Conservation (phyloP, 1,140 invertebrate genomes). For the Zaprionus capensis region DNA sequence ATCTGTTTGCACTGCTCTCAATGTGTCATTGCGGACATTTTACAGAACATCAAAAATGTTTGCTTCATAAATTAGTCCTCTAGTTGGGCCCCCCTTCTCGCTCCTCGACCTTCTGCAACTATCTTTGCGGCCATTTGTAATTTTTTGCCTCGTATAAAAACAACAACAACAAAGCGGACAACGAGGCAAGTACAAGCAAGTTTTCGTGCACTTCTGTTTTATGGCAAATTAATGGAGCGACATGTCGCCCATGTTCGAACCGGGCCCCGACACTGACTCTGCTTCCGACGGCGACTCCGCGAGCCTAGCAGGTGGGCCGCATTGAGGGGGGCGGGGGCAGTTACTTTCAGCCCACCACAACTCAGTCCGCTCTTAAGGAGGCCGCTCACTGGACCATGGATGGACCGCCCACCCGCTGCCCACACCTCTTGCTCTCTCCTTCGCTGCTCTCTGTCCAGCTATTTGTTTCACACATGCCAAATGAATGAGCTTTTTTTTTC, state of each 20-base stretch:
- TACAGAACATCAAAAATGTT: constrained; percentile 74
- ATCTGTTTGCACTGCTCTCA: constrained; percentile 33
- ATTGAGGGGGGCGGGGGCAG: constrained; percentile 20
- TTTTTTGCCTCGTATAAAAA: constrained; percentile 54
- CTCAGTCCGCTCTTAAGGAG: constrained; percentile 7
- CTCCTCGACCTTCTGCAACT: constrained; percentile 18
- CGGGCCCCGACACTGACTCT: constrained; percentile 35
- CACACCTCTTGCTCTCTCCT: neutral
- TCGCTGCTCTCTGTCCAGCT: constrained; percentile 24
- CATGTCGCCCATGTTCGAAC: constrained; percentile 74
- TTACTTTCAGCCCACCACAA: constrained; percentile 25
- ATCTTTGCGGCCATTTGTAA: constrained; percentile 67
- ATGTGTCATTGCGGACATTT: constrained; percentile 75
- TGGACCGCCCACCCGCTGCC: neutral
- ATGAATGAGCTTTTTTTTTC: constrained; percentile 62
- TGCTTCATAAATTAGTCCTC: constrained; percentile 64
- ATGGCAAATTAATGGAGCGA: constrained; percentile 83
- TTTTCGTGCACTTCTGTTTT: constrained; percentile 83
- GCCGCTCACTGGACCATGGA: constrained; percentile 39
- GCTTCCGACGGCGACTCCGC: neutral
- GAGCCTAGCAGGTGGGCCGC: constrained; percentile 72
- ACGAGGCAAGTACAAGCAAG: constrained; percentile 66
- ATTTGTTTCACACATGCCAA: constrained; percentile 76
- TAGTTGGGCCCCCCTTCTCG: constrained; percentile 3
- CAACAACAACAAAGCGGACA: constrained; percentile 25